Base-by-base conservation (phyloP, 2,113 vertebrate genomes). In the Rhegmatorhina hoffmannsi region DNA sequence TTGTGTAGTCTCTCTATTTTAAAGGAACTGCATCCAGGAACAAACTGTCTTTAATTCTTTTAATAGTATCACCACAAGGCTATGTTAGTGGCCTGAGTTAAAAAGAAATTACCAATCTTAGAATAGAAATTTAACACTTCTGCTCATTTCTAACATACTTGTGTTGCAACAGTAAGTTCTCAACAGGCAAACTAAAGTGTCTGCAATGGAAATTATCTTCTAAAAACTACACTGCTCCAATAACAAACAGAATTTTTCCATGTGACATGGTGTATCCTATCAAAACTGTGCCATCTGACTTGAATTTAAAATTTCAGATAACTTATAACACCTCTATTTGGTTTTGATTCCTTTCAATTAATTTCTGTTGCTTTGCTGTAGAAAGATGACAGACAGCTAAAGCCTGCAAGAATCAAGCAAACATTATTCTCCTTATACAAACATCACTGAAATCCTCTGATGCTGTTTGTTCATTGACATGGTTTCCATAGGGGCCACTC, bases 401-500 rank as follows among this genome's bases (percentile, higher is more conserved):
- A 95, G 50, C 87, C 70, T 0, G 5, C 81, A 86, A 88, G 82
- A 90, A 92, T 77, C 63, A 96, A 81, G 92, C 44, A 96, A 96
- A 97, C 64, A 89, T 90, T 74, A 93, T 89, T 28, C 76, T 93
- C 60, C 72, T 93, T 95, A 74, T 88, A 90, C 75, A 96, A 97
- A 94, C 94, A 95, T 73, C 58, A 63, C 90, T 87, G 62, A 92
- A 95, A 93, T 86, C 79, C 92, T 96, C 88, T 43, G 90, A 92
- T 75, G 60, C 73, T 94, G 68, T 94, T 96, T 90, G 68, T 89
- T 96, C 60, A 0, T 80, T 93, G 93, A 78, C 93, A 84, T 49
- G 66, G 73, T 90, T 95, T 96, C 93, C 73, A 11, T 6, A 64
- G 85, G 86, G 83, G 80, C 83, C 76, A 78, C 90, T 96, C 76